Conservation (phyloP, 2,113 vertebrate species). For the Nyctibius bracteatus region DNA sequence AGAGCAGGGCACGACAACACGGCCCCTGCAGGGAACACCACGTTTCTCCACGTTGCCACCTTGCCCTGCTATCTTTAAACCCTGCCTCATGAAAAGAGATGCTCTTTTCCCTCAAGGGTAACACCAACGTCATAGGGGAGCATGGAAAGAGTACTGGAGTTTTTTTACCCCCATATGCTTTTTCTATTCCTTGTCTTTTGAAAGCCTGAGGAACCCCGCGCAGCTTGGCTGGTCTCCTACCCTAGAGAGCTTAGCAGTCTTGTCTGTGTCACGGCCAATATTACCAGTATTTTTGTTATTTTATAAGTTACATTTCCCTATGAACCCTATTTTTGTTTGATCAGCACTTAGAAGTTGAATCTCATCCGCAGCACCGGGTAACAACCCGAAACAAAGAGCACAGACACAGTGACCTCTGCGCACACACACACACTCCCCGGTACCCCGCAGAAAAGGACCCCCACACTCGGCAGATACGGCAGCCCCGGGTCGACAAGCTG, state of each 20-base stretch:
- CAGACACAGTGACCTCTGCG: fast-evolving
- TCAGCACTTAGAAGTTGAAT: neutral
- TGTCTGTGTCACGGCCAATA: fast-evolving
- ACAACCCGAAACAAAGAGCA: neutral
- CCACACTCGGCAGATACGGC: fast-evolving
- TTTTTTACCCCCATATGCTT: neutral
- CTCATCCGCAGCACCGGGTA: neutral
- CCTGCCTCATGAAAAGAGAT: neutral
- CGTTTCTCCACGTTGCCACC: neutral
- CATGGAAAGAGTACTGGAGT: fast-evolving
- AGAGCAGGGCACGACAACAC: neutral
- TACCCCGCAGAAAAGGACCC: neutral
- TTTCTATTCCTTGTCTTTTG: neutral
- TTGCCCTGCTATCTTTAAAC: neutral
- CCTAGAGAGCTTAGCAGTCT: neutral
- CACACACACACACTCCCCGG: neutral
- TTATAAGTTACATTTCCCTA: neutral
- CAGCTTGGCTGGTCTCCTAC: neutral
- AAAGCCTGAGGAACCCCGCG: neutral
- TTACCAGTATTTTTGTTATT: neutral
- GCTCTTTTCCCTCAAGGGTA: neutral
- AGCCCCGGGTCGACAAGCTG: fast-evolving
- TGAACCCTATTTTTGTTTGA: neutral
- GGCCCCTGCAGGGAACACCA: neutral
- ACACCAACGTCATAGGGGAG: neutral